Evolutionary conservation across 2,113 vertebrate species (phyloP), one percentile per base, ranked within the genome.

Genomic region (Tringa solitaria): DNA sequence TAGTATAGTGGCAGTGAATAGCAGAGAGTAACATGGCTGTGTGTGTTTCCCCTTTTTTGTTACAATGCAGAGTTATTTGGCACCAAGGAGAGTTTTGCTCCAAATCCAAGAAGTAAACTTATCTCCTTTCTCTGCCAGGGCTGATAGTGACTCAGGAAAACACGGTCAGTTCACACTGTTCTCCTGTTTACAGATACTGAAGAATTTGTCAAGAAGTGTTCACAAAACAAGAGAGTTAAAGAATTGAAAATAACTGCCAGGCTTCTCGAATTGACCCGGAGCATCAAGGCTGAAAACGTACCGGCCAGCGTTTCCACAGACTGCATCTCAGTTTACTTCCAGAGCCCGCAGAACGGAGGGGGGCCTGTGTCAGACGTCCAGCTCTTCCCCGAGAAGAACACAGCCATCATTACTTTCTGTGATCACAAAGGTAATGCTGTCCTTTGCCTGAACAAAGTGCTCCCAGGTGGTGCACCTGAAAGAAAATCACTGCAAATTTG

Each of bases 381-480:
- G 46, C 89, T 95, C 26, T 94, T 98, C 48, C 96, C 98, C 4
- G 86, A 94, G 16, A 98, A 99, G 24, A 97, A 97, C 41, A 97
- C 98, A 0, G 98, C 98, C 35, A 85, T 99, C 63, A 24, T 99
- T 95, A 98, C 98, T 45, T 99, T 99, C 96, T 89, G 51, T 97
- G 92, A 98, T 81, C 81, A 26, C 56, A 89, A 89, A 98, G 99
- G 99, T 99, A 99, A 63, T 14, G 9, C 92, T 39, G 56, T 54
- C 33, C 70, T 28, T 46, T 7, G 8, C 26, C 45, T 89, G 27
- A 63, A 53, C 41, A 32, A 70, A 26, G 32, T 32, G 27, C 60
- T 85, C n/a, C 22, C 74, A 74, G 30, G 50, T 2, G 6, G 48
- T 53, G 53, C 51, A 60, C 15, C 50, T 80, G 64, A 41, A 45